phyloP scores from a whole-genome alignment of 1,140 invertebrate species.

The Helicoverpa armigera region DNA sequence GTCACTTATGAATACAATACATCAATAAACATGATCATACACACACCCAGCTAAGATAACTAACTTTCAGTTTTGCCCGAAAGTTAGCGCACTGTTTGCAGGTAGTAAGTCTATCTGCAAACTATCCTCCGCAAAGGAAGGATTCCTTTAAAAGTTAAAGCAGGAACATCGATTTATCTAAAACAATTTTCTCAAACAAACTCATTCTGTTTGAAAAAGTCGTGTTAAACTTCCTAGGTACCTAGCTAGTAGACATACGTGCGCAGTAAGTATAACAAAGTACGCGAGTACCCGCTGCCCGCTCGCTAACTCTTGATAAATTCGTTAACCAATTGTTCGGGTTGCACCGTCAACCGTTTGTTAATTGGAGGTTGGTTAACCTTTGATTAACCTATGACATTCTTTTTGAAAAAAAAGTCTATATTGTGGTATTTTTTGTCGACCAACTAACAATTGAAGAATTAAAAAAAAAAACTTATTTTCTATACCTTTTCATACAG shows the following conservation, averaged over 20 bases:
- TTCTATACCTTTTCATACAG: too few relatives aligned
- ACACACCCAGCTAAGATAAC: too few relatives aligned
- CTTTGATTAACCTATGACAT: background rate
- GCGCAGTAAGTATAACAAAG: constrained; percentile 42
- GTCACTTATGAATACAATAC: too few relatives aligned
- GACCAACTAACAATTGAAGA: too few relatives aligned
- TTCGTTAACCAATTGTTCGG: constrained; percentile 43
- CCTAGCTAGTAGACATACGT: constrained; percentile 24
- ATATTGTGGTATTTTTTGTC: too few relatives aligned
- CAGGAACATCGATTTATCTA: constrained; percentile 23
- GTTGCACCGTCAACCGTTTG: constrained; percentile 16
- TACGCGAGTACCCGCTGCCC: constrained; percentile 40
- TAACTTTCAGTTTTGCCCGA: too few relatives aligned
- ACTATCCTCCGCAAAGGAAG: background rate
- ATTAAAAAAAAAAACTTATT: too few relatives aligned
- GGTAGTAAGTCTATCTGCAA: too few relatives aligned
- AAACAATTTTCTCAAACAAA: constrained; percentile 31
- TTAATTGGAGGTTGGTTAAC: background rate
- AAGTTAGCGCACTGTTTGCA: too few relatives aligned
- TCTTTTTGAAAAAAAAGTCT: too few relatives aligned
- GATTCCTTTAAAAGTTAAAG: background rate
- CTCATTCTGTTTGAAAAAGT: constrained; percentile 7
- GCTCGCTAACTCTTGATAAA: constrained; percentile 47
- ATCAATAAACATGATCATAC: too few relatives aligned
- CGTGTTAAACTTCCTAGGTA: background rate